phyloP scores from a whole-genome alignment of 2,888 invertebrate species.

The Phaonia tiefii region DNA sequence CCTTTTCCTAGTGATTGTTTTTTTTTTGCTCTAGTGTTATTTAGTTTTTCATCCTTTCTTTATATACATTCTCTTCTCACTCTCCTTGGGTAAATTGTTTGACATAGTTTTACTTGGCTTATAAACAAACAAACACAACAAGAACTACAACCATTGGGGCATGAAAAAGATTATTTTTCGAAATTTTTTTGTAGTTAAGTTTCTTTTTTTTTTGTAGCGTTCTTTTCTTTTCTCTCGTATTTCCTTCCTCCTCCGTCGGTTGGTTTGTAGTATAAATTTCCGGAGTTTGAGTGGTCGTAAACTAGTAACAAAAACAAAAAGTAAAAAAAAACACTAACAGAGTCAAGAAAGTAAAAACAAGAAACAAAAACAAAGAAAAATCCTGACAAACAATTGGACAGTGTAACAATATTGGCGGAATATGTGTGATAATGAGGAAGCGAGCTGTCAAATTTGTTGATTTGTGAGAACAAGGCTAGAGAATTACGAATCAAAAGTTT shows the following conservation, averaged over 20 bases:
- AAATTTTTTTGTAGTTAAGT: neutral
- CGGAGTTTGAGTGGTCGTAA: constrained; percentile 5
- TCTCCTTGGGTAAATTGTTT: constrained; percentile 15
- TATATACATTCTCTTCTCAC: neutral
- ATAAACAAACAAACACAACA: neutral
- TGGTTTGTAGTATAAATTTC: constrained; percentile 6
- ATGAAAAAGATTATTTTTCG: constrained; percentile 16
- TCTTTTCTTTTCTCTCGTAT: neutral
- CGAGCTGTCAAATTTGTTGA: too few relatives aligned
- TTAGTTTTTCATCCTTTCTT: neutral
- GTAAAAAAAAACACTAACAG: constrained; percentile 12
- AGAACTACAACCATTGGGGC: neutral
- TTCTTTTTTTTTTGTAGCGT: neutral
- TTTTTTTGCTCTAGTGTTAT: neutral
- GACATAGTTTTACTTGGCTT: constrained; percentile 26
- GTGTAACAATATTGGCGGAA: neutral
- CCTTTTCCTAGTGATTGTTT: neutral
- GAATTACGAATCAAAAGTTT: too few relatives aligned
- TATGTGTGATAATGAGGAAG: too few relatives aligned
- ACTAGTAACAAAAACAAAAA: neutral
- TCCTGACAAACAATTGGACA: constrained; percentile 7
- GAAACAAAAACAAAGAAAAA: constrained; percentile 46
- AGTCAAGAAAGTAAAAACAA: constrained; percentile 49
- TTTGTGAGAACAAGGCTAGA: too few relatives aligned
- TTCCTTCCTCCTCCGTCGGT: constrained; percentile 7